Base-by-base conservation (phyloP, 2,113 vertebrate genomes). In the Microcebus murinus region DNA sequence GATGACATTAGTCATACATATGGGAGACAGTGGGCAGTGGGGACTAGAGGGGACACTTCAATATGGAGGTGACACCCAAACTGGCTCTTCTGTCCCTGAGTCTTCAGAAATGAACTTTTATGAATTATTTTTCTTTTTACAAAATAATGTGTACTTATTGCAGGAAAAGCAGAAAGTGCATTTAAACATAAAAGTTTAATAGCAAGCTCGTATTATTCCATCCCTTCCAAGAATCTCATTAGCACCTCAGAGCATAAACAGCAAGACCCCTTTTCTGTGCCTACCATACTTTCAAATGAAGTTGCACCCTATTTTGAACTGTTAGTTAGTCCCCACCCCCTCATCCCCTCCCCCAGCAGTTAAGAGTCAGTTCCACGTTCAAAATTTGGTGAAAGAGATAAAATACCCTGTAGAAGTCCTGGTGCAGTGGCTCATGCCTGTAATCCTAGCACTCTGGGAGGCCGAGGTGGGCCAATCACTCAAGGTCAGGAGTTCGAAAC, bases 1-100 rank as follows among this genome's bases (percentile, higher is more conserved):
- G 3, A 42, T 25, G 57, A 36, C 8, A 12, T 59, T n/a, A 17
- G 70, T 42, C 12, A 3, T 3, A 1, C 0, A 31, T 3, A 7
- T 8, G 77, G 27, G 42, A 50, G 80, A 39, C 6, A 8, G 55
- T 39, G 55, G 36, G 15, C 9, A 8, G 55, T 34, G 67, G 48
- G 14, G 42, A 2, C 65, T 61, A 15, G 13, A 73, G 39, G 23
- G 59, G 42, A 17, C 39, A 3, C 50, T 27, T 79, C 52, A n/a
- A 1, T 29, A 9, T 3, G 25, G n/a, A 61, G 21, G 6, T 25
- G 50, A 18, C 4, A 6, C 9, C 36, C 65, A 81, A n/a, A 48
- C 27, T 57, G 67, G 29, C 13, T 12, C 31, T 55, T 70, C 50
- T 6, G 17, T 11, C 52, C 74, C 65, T 6, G 89, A 63, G 18